Percentiles rank a stretch among this genome's conserved stretches.
phyloP scores from a whole-genome alignment of 2,797 vertebrate species.

The Acipenser ruthenus region DNA sequence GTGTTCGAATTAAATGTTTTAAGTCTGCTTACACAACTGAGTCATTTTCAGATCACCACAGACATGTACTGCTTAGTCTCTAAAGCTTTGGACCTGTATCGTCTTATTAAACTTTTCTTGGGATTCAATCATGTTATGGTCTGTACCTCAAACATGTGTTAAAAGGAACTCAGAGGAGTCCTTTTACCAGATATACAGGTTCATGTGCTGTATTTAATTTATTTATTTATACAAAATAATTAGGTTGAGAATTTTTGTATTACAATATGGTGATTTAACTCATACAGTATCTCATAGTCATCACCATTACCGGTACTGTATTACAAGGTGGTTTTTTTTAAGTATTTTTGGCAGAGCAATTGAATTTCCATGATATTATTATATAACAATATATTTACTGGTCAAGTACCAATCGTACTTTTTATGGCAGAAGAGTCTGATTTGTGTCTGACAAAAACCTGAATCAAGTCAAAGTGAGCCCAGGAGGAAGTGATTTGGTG shows the following conservation, averaged over 20 bases:
- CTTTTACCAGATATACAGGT: constrained; percentile 29
- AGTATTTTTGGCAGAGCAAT: too few species aligned
- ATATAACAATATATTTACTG: too few species aligned
- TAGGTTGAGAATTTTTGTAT: constrained; percentile 22
- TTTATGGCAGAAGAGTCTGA: too few species aligned
- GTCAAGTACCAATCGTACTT: too few species aligned
- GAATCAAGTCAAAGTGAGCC: constrained; percentile 31
- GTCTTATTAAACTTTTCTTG: constrained; percentile 56
- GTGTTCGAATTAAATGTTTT: not conserved
- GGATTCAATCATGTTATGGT: constrained; percentile 36
- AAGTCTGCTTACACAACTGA: constrained; percentile 30
- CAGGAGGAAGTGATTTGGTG: constrained; percentile 71
- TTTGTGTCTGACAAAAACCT: constrained; percentile 4
- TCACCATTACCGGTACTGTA: constrained; percentile 12
- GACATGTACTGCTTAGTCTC: constrained; percentile 48
- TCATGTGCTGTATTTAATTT: constrained; percentile 29
- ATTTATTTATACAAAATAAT: not conserved
- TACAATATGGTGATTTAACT: constrained; percentile 35
- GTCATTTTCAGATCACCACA: constrained; percentile 31
- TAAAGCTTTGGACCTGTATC: constrained; percentile 52
- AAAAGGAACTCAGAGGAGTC: constrained; percentile 30
- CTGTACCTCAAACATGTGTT: constrained; percentile 36
- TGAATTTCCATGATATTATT: too few species aligned
- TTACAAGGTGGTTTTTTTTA: too few species aligned
- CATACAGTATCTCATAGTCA: constrained; percentile 29